These are phyloP conservation scores for Deilephila elpenor DNA, from an alignment of 2,888 invertebrate species.

Conservation along the genomic window DNA sequence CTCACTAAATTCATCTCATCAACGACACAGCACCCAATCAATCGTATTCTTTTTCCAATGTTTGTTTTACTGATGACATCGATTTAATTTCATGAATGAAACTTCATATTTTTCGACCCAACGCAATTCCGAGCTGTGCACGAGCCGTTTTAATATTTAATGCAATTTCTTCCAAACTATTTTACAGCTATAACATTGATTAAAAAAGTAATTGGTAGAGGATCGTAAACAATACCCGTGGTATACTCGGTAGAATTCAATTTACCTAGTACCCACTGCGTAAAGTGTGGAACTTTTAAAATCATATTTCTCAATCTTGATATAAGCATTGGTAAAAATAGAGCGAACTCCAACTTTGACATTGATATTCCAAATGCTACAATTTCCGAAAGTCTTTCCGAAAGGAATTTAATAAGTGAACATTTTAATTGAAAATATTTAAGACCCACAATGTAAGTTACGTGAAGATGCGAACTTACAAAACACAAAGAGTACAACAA, in stretches of 20 bases:
- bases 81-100: constrained; percentile 20
- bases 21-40: constrained; percentile 3
- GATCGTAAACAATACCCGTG: not conserved
- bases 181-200: constrained; percentile 12
- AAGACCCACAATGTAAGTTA: no score
- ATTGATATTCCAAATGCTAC: no score
- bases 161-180: not conserved
- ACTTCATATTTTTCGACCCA: not conserved
- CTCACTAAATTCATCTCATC: not conserved
- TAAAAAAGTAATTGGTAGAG: constrained; percentile 10
- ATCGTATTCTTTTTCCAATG: not conserved
- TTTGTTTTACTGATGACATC: constrained; percentile 19
- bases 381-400: no score
- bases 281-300: no score
- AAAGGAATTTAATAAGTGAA: no score
- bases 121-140: not conserved
- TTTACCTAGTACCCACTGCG: no score
- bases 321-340: no score
- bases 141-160: constrained; percentile 9
- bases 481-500: no score
- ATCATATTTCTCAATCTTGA: no score
- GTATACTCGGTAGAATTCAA: not conserved
- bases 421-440: no score
- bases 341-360: no score
- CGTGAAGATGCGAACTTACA: no score